Conservation (phyloP, 2,888 invertebrate species). For the Arctia plantaginis region DNA sequence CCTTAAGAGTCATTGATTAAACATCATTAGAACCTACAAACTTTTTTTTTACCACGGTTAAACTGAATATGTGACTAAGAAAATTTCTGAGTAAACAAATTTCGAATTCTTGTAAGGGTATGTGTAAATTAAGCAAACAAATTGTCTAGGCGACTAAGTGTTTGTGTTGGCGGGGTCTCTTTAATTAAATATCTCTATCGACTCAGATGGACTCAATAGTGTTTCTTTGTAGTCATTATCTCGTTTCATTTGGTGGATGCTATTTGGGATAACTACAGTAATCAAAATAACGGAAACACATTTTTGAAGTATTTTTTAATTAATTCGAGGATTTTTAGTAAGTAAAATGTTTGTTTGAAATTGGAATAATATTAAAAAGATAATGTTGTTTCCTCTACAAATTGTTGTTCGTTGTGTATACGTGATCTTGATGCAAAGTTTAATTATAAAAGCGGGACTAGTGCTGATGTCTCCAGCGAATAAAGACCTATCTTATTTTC, state of each 20-base stretch:
- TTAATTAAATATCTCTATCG: slow-evolving; percentile 44
- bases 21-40: not conserved
- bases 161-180: slow-evolving; percentile 30
- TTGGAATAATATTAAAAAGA: not conserved
- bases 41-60: not conserved
- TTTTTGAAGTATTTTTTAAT: not conserved
- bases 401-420: not conserved
- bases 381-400: not conserved
- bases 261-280: slow-evolving; percentile 10
- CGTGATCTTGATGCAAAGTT: not conserved
- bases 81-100: not conserved
- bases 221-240: slow-evolving; percentile 31
- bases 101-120: not conserved
- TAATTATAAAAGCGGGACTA: not conserved
- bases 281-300: not conserved
- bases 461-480: too few species aligned
- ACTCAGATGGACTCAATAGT: slow-evolving; percentile 17
- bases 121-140: slow-evolving; percentile 38
- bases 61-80: not conserved
- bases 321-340: not conserved
- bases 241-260: slow-evolving; percentile 13
- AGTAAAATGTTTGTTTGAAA: not conserved
- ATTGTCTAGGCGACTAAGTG: slow-evolving; percentile 38
- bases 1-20: not conserved
- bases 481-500: too few species aligned